A percentile compares a stretch with the other conserved stretches of the same genome.
phyloP scores from a whole-genome alignment of 2,888 invertebrate genomes.

The Zeuzera pyrina region DNA sequence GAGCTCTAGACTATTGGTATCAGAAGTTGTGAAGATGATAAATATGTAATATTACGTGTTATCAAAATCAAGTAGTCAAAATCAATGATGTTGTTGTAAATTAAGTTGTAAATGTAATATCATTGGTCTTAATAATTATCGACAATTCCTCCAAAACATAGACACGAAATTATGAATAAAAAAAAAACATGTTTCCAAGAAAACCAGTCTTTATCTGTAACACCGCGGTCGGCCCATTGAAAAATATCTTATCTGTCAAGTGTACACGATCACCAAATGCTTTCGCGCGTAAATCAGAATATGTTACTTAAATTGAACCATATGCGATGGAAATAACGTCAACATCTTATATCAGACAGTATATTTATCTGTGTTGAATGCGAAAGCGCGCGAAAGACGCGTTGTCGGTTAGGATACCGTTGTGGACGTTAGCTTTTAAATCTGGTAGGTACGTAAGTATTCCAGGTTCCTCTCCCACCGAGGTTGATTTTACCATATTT shows the following conservation, averaged over 20 bases:
- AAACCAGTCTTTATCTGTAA: conserved; percentile 11
- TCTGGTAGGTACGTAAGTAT: too few relatives aligned
- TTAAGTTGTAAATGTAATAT: too few relatives aligned
- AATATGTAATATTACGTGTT: too few relatives aligned
- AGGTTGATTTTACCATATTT: too few relatives aligned
- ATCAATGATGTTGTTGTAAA: too few relatives aligned
- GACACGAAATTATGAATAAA: conserved; percentile 7
- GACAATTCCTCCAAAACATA: conserved; percentile 4
- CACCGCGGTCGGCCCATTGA: conserved; percentile 8
- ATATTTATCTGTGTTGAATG: neutral
- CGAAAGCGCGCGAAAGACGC: conserved; percentile 41
- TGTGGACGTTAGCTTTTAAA: conserved; percentile 42
- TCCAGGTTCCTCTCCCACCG: too few relatives aligned
- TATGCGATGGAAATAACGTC: neutral
- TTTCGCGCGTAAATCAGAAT: too few relatives aligned
- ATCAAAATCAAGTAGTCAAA: too few relatives aligned
- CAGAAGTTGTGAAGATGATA: too few relatives aligned
- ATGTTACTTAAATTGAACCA: neutral
- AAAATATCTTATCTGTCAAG: conserved; percentile 18
- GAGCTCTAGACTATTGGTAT: too few relatives aligned
- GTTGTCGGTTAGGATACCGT: conserved; percentile 51
- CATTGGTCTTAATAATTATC: too few relatives aligned
- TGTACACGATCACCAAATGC: conserved; percentile 3
- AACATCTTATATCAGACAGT: neutral
- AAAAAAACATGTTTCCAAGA: conserved; percentile 12